These are phyloP conservation scores for Chloropsis cyanopogon DNA, from an alignment of 2,113 vertebrate species.

Conservation along the genomic window DNA sequence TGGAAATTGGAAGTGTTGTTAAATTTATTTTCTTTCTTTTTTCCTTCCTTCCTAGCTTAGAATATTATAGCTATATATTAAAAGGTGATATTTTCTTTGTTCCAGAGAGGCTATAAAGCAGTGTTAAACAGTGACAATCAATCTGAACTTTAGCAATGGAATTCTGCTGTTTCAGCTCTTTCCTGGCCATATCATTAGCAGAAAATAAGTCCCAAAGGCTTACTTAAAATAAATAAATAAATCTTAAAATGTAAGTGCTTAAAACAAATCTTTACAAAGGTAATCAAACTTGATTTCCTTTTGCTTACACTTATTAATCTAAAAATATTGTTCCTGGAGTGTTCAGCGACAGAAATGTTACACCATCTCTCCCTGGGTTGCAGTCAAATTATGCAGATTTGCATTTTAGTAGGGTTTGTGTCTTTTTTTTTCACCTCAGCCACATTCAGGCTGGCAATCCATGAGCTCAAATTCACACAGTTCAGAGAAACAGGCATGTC, in stretches of 20 bases:
- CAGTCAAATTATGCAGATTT: background rate
- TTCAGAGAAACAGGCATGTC: background rate
- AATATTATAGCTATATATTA: constrained; percentile 45
- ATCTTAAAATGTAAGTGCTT: background rate
- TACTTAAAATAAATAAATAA: background rate
- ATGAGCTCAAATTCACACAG: background rate
- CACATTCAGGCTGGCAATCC: background rate
- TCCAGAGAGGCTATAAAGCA: constrained; percentile 36
- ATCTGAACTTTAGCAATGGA: constrained; percentile 37
- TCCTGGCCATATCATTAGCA: constrained; percentile 36
- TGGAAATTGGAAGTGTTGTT: background rate
- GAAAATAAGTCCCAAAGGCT: constrained; percentile 55
- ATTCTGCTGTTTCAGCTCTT: constrained; percentile 63
- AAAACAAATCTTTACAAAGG: constrained; percentile 59
- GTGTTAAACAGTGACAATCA: constrained; percentile 12
- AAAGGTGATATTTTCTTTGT: constrained; percentile 53
- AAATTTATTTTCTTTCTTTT: background rate
- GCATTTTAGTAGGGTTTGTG: background rate
- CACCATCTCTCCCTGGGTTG: background rate
- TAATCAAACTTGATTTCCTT: constrained; percentile 34
- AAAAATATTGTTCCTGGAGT: background rate
- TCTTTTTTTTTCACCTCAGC: background rate
- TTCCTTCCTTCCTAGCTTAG: background rate
- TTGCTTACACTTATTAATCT: background rate
- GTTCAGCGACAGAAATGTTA: background rate